These are phyloP conservation scores for Melanchra persicariae DNA, from an alignment of 2,888 invertebrate species.

Conservation along the genomic window DNA sequence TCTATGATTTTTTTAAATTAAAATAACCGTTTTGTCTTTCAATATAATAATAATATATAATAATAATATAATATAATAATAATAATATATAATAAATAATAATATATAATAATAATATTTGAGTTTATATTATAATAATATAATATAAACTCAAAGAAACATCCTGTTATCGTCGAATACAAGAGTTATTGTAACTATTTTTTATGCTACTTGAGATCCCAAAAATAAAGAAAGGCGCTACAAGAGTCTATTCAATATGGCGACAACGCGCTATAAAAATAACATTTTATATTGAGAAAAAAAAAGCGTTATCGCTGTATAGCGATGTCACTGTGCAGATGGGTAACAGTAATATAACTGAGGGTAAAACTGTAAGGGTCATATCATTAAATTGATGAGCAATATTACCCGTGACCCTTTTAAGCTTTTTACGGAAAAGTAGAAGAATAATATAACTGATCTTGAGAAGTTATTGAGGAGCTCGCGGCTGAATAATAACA, in stretches of 20 bases:
- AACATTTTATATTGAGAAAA: constrained; percentile 62
- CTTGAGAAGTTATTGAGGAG: neutral
- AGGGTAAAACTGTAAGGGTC: neutral
- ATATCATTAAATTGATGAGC: neutral
- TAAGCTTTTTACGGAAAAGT: neutral
- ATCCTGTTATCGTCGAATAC: neutral
- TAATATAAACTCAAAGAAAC: neutral
- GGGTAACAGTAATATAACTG: constrained; percentile 37
- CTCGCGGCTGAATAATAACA: neutral
- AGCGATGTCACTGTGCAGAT: constrained; percentile 32
- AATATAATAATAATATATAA: too few relatives aligned
- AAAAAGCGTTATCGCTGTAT: constrained; percentile 57
- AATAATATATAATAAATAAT: too few relatives aligned
- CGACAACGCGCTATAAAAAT: constrained; percentile 65
- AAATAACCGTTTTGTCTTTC: neutral
- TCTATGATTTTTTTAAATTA: neutral
- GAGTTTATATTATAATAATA: too few relatives aligned
- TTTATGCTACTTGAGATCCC: constrained; percentile 36
- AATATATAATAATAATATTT: too few relatives aligned
- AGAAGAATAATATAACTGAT: neutral
- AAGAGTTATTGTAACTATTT: constrained; percentile 23
- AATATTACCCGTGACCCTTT: neutral
- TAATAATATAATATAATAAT: too few relatives aligned
- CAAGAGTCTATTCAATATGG: constrained; percentile 60
- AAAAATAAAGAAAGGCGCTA: constrained; percentile 55